phyloP scores from a whole-genome alignment of 2,888 invertebrate species.

The Hofmannophila pseudospretella region DNA sequence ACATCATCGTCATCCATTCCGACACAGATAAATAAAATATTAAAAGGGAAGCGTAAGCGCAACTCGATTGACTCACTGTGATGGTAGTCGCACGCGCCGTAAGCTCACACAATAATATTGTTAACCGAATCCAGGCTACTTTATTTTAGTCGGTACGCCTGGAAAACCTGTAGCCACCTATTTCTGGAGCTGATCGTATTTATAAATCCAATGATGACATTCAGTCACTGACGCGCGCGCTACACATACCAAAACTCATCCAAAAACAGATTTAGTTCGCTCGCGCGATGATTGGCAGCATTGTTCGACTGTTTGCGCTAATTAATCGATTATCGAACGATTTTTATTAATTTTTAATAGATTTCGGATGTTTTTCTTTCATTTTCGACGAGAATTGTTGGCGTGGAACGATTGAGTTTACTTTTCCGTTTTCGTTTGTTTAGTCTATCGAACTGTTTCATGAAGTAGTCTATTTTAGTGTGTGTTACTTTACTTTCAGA shows the following conservation, averaged over 20 bases:
- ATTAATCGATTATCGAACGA: slow-evolving; percentile 33
- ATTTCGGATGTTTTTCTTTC: slow-evolving; percentile 1
- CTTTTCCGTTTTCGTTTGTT: too few relatives aligned
- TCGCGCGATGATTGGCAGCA: slow-evolving; percentile 66
- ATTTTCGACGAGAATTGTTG: too few relatives aligned
- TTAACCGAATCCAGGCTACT: slow-evolving; percentile 76
- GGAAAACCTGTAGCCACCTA: slow-evolving; percentile 79
- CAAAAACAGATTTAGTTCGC: slow-evolving; percentile 76
- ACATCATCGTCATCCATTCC: slow-evolving; percentile 79
- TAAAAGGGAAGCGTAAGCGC: slow-evolving; percentile 43
- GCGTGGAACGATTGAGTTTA: too few relatives aligned
- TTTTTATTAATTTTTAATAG: slow-evolving; percentile 1
- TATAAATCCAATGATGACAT: slow-evolving; percentile 79
- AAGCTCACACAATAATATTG: slow-evolving; percentile 72
- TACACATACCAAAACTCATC: slow-evolving; percentile 76
- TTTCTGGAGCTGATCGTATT: slow-evolving; percentile 79
- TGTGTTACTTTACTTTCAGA: too few relatives aligned
- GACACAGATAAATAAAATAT: slow-evolving; percentile 32
- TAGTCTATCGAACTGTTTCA: too few relatives aligned
- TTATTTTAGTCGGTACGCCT: slow-evolving; percentile 78
- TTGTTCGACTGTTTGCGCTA: slow-evolving; percentile 58
- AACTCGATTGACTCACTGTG: slow-evolving; percentile 47
- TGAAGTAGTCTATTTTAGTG: too few relatives aligned
- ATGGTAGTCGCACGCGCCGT: slow-evolving; percentile 36
- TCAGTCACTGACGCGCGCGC: slow-evolving; percentile 74